A percentile compares a stretch with the other conserved stretches of the same genome.
Evolutionary conservation across 2,797 vertebrate genomes (phyloP).

Genomic region (Benthosema pterotum): DNA sequence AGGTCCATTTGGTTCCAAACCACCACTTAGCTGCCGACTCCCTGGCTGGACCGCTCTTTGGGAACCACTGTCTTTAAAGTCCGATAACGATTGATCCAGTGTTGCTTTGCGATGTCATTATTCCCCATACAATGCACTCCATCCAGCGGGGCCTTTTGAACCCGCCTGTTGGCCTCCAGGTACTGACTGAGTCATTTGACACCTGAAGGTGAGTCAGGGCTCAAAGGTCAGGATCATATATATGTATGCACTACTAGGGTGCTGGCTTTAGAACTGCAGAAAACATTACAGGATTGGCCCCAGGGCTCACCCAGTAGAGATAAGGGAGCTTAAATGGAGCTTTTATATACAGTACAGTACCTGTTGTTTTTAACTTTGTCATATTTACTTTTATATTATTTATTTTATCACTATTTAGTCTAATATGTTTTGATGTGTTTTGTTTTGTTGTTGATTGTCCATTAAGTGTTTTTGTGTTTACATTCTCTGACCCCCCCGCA

Average conservation of each 20-base stretch:
- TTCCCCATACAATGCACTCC: conserved; percentile 79
- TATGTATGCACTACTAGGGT: too few species aligned
- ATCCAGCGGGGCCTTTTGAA: conserved; percentile 77
- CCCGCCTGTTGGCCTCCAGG: conserved; percentile 79
- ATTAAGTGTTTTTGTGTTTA: neutral
- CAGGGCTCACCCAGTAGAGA: conserved; percentile 11
- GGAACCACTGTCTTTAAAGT: too few species aligned
- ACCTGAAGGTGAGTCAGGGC: conserved; percentile 82
- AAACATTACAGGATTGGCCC: conserved; percentile 47
- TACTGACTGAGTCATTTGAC: conserved; percentile 79
- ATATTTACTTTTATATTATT: conserved; percentile 27
- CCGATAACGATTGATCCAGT: conserved; percentile 72
- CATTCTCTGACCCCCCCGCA: neutral
- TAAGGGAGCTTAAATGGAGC: conserved; percentile 6
- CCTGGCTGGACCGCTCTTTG: too few species aligned
- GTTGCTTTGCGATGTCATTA: conserved; percentile 74
- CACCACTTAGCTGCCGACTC: too few species aligned
- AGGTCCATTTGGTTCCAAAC: too few species aligned
- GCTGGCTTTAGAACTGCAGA: conserved; percentile 48
- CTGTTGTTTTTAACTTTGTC: conserved; percentile 27
- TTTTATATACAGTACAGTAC: conserved; percentile 2
- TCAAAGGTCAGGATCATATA: conserved; percentile 55
- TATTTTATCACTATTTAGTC: conserved; percentile 15
- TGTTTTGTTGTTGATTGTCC: neutral
- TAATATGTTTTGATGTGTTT: conserved; percentile 20